These are phyloP conservation scores for Leuciscus waleckii DNA, from an alignment of 2,797 vertebrate genomes.

Conservation along the genomic window DNA sequence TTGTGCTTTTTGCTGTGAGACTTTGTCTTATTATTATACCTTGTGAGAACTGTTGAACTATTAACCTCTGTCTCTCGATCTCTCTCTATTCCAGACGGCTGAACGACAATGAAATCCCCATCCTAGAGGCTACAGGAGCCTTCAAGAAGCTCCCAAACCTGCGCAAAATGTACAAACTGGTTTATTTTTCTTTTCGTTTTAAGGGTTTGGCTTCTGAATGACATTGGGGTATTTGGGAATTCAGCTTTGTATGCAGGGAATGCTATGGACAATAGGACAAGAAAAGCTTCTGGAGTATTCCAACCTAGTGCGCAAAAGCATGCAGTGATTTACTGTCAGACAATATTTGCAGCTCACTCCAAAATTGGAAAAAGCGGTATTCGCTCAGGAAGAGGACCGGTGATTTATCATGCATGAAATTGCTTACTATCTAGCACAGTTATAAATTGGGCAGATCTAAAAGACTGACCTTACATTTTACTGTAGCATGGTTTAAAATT, in stretches of 20 bases:
- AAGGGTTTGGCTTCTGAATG: neutral
- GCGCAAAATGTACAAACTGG: constrained; percentile 87
- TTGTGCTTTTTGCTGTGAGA: neutral
- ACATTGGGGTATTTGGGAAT: constrained; percentile 34
- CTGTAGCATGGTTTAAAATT: constrained; percentile 56
- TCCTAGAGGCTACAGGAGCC: constrained; percentile 86
- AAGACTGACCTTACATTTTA: constrained; percentile 65
- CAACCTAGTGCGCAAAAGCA: constrained; percentile 31
- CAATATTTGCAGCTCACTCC: constrained; percentile 72
- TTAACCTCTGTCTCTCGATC: constrained; percentile 63
- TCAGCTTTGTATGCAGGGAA: constrained; percentile 45
- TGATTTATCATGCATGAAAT: constrained; percentile 85
- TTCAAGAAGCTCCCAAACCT: constrained; percentile 96
- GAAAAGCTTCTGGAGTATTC: constrained; percentile 44
- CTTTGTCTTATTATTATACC: constrained; percentile 49
- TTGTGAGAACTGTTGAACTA: constrained; percentile 60
- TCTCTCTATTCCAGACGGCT: constrained; percentile 82
- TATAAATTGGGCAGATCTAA: constrained; percentile 78
- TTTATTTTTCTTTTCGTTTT: constrained; percentile 1
- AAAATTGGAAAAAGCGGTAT: constrained; percentile 54
- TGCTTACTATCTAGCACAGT: constrained; percentile 78
- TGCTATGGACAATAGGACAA: constrained; percentile 16
- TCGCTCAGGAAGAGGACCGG: constrained; percentile 70
- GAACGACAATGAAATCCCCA: constrained; percentile 95
- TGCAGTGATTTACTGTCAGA: constrained; percentile 72